phyloP scores from a whole-genome alignment of 2,888 invertebrate species.

The Spodoptera exigua region DNA sequence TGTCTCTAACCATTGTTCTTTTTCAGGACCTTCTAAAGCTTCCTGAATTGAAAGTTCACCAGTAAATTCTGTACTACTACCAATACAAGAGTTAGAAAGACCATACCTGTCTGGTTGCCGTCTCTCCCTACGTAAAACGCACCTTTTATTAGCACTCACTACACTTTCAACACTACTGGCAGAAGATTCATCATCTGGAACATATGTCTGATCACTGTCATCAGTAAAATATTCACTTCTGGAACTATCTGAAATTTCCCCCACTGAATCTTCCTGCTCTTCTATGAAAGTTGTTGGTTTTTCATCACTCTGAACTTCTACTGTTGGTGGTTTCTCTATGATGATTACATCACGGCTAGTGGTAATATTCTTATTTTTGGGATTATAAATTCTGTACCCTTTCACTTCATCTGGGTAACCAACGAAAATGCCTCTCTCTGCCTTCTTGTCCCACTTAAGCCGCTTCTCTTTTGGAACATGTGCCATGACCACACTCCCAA shows the following conservation, averaged over 20 bases:
- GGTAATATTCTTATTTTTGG: slow-evolving; percentile 36
- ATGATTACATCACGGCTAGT: slow-evolving; percentile 48
- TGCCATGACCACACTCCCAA: slow-evolving; percentile 28
- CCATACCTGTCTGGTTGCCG: no score
- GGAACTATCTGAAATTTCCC: not conserved
- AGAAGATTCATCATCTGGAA: slow-evolving; percentile 12
- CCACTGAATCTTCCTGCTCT: not conserved
- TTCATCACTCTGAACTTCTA: slow-evolving; percentile 21
- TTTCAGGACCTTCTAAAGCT: slow-evolving; percentile 6
- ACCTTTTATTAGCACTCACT: no score
- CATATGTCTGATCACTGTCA: no score
- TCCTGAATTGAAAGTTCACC: not conserved
- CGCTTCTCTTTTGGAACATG: slow-evolving; percentile 34
- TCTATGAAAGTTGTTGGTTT: slow-evolving; percentile 45
- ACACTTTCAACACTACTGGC: slow-evolving; percentile 14
- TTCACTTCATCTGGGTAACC: slow-evolving; percentile 50
- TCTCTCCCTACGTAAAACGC: no score
- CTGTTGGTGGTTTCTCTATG: no score
- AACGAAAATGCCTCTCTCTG: slow-evolving; percentile 14
- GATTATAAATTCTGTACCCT: slow-evolving; percentile 50
- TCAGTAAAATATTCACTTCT: no score
- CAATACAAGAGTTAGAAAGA: no score
- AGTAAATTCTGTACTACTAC: no score
- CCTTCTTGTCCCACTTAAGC: slow-evolving; percentile 17
- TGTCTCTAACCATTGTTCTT: not conserved